These are phyloP conservation scores for Villa cingulata DNA, from an alignment of 2,888 invertebrate genomes.

Conservation along the genomic window DNA sequence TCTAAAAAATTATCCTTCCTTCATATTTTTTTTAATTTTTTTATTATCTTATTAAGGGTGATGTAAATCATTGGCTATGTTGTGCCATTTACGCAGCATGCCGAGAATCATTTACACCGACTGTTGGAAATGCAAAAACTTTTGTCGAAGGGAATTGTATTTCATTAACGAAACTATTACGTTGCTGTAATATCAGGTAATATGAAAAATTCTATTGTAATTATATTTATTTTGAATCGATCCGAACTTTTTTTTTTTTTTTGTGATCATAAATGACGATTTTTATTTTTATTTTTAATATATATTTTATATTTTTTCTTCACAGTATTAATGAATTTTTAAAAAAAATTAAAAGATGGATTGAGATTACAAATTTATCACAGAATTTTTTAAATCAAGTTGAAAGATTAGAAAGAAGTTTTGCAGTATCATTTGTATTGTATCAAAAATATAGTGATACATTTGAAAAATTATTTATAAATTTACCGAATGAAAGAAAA, in stretches of 20 bases:
- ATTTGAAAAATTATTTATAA: constrained; percentile 72
- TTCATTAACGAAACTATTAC: constrained; percentile 75
- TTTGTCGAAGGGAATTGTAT: constrained; percentile 82
- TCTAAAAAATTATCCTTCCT: too few species aligned
- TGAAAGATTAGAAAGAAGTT: constrained; percentile 73
- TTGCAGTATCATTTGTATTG: constrained; percentile 85
- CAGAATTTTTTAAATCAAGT: constrained; percentile 72
- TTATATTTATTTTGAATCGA: not conserved
- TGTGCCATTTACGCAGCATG: constrained; percentile 89
- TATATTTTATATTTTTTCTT: not conserved
- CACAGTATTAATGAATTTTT: constrained; percentile 83
- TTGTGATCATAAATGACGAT: too few species aligned
- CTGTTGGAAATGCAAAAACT: constrained; percentile 53
- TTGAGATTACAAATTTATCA: constrained; percentile 82
- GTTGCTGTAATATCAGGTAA: constrained; percentile 81
- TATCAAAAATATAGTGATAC: constrained; percentile 85
- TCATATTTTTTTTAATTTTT: too few species aligned
- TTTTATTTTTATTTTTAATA: not conserved
- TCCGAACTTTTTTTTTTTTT: too few species aligned
- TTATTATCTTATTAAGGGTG: constrained; percentile 47
- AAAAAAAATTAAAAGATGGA: constrained; percentile 87
- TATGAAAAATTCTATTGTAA: too few species aligned
- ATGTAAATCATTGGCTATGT: constrained; percentile 82
- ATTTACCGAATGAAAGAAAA: constrained; percentile 37
- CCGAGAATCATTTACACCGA: constrained; percentile 63